Evolutionary conservation across 2,888 invertebrate genomes (phyloP).

Genomic region (Zonitis immaculata): DNA sequence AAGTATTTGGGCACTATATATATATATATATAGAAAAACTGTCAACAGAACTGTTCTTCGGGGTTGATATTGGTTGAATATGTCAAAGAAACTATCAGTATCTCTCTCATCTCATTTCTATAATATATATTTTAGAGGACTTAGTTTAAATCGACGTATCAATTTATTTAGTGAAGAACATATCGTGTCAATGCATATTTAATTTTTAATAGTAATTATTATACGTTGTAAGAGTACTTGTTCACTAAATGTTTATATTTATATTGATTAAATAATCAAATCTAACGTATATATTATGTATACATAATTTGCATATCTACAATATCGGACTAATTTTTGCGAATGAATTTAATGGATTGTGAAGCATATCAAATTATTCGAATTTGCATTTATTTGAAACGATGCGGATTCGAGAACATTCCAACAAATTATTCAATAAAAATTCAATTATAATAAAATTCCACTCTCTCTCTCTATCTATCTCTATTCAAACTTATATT

Average conservation of each 20-base stretch:
- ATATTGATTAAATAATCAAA: conserved; percentile 24
- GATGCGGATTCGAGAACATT: neutral
- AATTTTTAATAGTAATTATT: conserved; percentile 7
- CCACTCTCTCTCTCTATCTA: too few relatives aligned
- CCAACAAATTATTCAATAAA: neutral
- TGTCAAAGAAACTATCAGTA: conserved; percentile 34
- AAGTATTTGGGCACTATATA: conserved; percentile 28
- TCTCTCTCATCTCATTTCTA: too few relatives aligned
- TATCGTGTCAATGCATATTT: conserved; percentile 20
- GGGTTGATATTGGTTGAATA: conserved; percentile 39
- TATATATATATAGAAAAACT: too few relatives aligned
- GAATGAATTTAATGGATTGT: conserved; percentile 25
- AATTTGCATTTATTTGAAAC: conserved; percentile 15
- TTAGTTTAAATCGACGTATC: too few relatives aligned
- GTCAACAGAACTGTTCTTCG: conserved; percentile 36
- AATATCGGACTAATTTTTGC: conserved; percentile 24
- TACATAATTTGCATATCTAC: conserved; percentile 23
- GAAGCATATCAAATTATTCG: conserved; percentile 24
- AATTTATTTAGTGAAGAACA: too few relatives aligned
- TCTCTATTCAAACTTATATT: too few relatives aligned
- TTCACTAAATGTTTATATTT: conserved; percentile 12
- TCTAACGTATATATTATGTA: too few relatives aligned
- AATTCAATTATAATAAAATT: conserved; percentile 1
- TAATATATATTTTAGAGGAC: too few relatives aligned
- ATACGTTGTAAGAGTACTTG: neutral